Evolutionary conservation across 2,113 vertebrate species (phyloP).

Genomic region (Lepus europaeus): DNA sequence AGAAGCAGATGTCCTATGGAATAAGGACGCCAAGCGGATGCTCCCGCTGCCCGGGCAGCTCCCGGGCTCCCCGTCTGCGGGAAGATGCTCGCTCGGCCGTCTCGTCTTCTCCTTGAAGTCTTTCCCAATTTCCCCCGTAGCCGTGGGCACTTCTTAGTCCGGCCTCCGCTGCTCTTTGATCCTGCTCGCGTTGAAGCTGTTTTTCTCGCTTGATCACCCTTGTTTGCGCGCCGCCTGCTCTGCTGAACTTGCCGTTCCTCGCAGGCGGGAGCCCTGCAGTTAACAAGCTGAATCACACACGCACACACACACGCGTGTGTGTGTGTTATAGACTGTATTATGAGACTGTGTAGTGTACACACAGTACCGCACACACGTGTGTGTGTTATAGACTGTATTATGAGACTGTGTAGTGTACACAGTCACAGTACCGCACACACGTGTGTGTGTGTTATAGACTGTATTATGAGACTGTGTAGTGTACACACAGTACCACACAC

Average conservation of each 20-base stretch:
- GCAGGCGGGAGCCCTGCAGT: slow-evolving; percentile 9
- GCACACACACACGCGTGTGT: neutral
- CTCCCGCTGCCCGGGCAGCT: neutral
- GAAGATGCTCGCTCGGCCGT: neutral
- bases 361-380: too few relatives aligned
- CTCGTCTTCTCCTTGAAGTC: slow-evolving; percentile 42
- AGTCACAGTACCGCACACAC: too few relatives aligned
- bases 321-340: too few relatives aligned
- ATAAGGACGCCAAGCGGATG: neutral
- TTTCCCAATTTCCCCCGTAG: slow-evolving; percentile 45
- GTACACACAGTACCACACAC: too few relatives aligned
- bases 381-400: too few relatives aligned
- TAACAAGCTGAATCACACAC: slow-evolving; percentile 16
- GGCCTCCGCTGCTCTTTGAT: slow-evolving; percentile 63
- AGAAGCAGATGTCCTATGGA: slow-evolving; percentile 52
- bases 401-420: too few relatives aligned
- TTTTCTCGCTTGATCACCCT: slow-evolving; percentile 61
- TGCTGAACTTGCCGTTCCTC: slow-evolving; percentile 63
- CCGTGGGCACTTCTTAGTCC: slow-evolving; percentile 45
- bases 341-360: too few relatives aligned
- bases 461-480: too few relatives aligned
- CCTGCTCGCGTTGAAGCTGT: slow-evolving; percentile 58
- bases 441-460: too few relatives aligned
- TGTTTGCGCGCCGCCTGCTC: slow-evolving; percentile 65
- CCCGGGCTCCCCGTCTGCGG: neutral